Base-by-base conservation (phyloP, 2,888 invertebrate species). In the Trissonchulus latispiculum region DNA sequence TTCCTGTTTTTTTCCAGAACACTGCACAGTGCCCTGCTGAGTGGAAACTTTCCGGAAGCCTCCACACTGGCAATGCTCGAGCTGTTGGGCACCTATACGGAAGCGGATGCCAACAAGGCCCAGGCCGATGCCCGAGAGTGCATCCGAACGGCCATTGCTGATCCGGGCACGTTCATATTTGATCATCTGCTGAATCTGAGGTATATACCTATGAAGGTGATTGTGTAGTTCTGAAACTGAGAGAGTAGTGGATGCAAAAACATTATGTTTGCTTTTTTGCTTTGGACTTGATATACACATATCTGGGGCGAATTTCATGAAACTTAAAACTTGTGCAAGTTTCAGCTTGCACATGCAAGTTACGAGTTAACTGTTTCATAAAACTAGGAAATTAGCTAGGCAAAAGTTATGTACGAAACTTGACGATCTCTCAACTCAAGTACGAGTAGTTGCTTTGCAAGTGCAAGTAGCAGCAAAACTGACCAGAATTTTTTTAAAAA, bases 11-110 rank as follows among this genome's bases (percentile, higher is more conserved):
- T 15, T 59, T n/a, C 15, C n/a, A 59, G 15, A n/a, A n/a, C 15
- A n/a, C 15, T 59, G 59, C 15, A n/a, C n/a, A n/a, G 59, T 15
- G 15, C 15, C 15, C 59, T 59, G 15, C 15, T 15, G 15, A 59
- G 15, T 59, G 59, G 59, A n/a, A 18, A n/a, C n/a, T n/a, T n/a
- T n/a, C n/a, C n/a, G n/a, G n/a, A 59, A 80, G 73, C 35, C 28
- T 69, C 8, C 15, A 33, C 35, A 28, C n/a, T n/a, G 69, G 35
- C 69, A 31, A 97, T 99, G 97, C 90, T 96, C 76, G 95, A 95
- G 84, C 86, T 99, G 0, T 86, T 99, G 73, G 93, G 93, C 33
- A 96, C 97, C 0, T 99, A 97, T 84, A 95, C 95, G 33, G 95
- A 95, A 81, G 77, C 74, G 8, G 96, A 96, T 85, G 97, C 97